A percentile compares a stretch with the other conserved stretches of the same genome.
Conservation (phyloP, 2,113 vertebrate species). For the Xiphophorus couchianus region DNA sequence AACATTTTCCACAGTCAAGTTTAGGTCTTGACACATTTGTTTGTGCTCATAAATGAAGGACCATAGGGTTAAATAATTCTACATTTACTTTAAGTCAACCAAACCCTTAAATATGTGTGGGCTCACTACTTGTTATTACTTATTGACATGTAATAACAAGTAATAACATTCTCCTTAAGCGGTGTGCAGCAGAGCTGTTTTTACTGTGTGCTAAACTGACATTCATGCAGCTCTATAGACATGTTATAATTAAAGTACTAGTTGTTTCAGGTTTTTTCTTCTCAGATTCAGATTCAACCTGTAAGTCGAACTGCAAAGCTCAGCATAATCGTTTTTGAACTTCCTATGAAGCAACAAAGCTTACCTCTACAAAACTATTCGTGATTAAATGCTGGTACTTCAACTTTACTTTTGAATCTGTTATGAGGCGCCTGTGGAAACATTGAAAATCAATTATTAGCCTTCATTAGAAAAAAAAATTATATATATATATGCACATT, state of each 20-base stretch:
- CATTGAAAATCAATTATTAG: conserved; percentile 39
- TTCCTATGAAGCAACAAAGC: conserved; percentile 48
- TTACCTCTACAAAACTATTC: conserved; percentile 99
- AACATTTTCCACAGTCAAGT: background rate
- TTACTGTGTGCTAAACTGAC: background rate
- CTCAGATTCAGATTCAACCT: background rate
- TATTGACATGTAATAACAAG: background rate
- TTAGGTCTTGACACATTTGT: background rate
- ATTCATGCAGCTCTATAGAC: background rate
- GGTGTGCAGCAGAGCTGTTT: background rate
- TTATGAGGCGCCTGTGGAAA: conserved; percentile 93
- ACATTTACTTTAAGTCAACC: background rate
- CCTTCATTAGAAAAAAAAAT: background rate
- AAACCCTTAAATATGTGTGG: background rate
- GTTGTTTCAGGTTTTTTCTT: background rate
- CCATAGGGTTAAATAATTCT: no score
- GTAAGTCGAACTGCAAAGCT: background rate
- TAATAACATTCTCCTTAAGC: background rate
- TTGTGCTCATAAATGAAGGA: background rate
- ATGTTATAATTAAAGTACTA: background rate
- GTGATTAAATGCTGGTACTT: conserved; percentile 99
- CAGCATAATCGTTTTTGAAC: background rate
- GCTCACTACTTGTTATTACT: background rate
- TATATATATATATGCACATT: background rate
- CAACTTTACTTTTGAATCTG: conserved; percentile 99